These are phyloP conservation scores for Neopipo cinnamomea DNA, from an alignment of 2,113 vertebrate species.

Conservation along the genomic window DNA sequence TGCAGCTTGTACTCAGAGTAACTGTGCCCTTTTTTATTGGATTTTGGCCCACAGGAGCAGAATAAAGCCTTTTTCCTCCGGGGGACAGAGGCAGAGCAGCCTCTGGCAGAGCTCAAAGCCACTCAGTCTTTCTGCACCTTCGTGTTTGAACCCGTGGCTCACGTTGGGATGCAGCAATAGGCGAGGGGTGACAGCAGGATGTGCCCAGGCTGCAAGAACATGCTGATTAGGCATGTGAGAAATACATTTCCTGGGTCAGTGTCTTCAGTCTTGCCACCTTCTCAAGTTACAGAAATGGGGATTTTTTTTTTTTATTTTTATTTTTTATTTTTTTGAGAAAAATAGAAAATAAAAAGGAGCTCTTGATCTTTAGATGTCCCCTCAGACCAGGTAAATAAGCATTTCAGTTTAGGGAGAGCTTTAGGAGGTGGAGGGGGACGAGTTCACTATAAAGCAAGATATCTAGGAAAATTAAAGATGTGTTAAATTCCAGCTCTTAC, in stretches of 20 bases:
- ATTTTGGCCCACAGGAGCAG: background rate
- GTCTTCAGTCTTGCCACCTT: background rate
- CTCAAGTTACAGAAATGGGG: background rate
- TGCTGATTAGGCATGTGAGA: background rate
- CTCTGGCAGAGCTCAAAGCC: background rate
- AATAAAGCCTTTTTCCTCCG: background rate
- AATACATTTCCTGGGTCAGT: background rate
- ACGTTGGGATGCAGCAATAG: fast-evolving
- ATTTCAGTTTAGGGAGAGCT: background rate
- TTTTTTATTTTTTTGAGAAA: background rate
- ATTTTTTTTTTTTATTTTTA: background rate
- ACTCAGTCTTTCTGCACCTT: background rate
- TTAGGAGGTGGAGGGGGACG: background rate
- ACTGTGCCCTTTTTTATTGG: background rate
- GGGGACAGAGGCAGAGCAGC: background rate
- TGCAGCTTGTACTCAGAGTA: background rate
- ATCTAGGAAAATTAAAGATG: background rate
- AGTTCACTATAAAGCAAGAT: background rate
- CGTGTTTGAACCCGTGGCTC: background rate
- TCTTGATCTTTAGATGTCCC: background rate
- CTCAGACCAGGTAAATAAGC: background rate
- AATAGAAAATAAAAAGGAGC: background rate
- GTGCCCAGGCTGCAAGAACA: background rate
- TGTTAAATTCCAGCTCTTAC: no score
- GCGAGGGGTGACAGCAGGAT: background rate